Evolutionary conservation across 2,113 vertebrate genomes (phyloP).

Genomic region (Etheostoma cragini): DNA sequence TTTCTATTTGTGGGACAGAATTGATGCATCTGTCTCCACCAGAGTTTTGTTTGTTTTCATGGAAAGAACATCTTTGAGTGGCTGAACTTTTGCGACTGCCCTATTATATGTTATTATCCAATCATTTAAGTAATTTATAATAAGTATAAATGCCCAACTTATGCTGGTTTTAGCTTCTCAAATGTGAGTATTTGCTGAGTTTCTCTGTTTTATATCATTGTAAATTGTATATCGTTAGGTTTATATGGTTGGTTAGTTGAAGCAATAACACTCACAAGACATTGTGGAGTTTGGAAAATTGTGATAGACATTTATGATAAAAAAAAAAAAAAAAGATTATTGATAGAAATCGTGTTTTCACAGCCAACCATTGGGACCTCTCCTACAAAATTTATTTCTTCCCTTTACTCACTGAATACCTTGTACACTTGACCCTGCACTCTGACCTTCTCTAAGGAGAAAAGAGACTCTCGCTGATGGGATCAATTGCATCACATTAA

Average conservation of each 20-base stretch:
- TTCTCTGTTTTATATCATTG: neutral
- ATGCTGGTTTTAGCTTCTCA: neutral
- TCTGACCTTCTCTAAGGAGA: conserved; percentile 8
- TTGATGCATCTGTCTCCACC: neutral
- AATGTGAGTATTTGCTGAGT: neutral
- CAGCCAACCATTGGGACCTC: neutral
- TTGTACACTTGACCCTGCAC: neutral
- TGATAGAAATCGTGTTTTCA: neutral
- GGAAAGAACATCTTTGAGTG: neutral
- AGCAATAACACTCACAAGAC: neutral
- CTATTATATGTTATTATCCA: conserved; percentile 7
- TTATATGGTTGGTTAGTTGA: neutral
- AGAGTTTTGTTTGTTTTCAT: neutral
- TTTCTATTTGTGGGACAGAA: conserved; percentile 49
- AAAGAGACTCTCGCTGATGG: conserved; percentile 3
- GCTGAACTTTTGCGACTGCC: neutral
- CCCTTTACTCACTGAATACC: neutral
- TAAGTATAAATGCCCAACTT: neutral
- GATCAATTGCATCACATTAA: neutral
- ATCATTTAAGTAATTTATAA: neutral
- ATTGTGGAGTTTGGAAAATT: neutral
- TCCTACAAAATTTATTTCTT: neutral
- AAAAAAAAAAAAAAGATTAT: neutral
- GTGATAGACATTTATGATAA: neutral
- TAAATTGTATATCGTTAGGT: neutral